Evolutionary conservation across 2,113 vertebrate genomes (phyloP), one percentile per base, ranked within the genome.

Genomic region (Sinocyclocheilus rhinocerous): DNA sequence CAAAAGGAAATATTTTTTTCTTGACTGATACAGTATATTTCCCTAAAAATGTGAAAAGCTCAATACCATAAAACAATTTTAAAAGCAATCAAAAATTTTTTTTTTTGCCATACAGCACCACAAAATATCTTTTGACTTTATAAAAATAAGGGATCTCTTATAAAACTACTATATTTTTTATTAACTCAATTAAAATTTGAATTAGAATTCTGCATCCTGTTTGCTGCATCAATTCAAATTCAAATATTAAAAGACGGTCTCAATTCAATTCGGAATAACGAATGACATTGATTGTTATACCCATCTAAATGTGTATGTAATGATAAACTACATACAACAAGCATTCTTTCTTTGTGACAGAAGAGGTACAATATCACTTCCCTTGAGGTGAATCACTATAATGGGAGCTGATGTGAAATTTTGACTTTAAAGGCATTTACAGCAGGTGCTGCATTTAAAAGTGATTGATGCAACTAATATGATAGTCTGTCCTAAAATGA

Each of bases 401-500:
- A 26, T 4, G 7, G 24, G 13, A 48, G 36, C 29, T 85, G 29
- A 39, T 70, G 22, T 2, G 20, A 45, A 84, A 48, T 22, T 16
- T 26, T 63, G 75, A 86, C 4, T 36, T 67, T 69, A 39, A 52
- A 36, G 67, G 7, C n/a, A 73, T 86, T 81, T 73, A 29, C n/a
- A 63, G 33, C 67, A 57, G 69, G 36, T 63, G 8, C 57, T 15
- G 33, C 52, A 4, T 39, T 63, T 50, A 63, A 82, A 85, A 65
- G 42, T 82, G 79, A 86, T 63, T 76, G 85, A 82, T 86, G 81
- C 72, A 59, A 65, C 79, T 82, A 81, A 52, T 76, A 36, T n/a
- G 73, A 36, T 76, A 76, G 65, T 81, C 57, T 82, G 57, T 36
- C 45, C 69, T 73, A 76, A 67, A 86, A 86, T 55, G 79, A 65